Percentiles rank a stretch among this genome's conserved stretches.
Evolutionary conservation across 30 jellyfish, hydroid and myxozoan genomes (phyloP).

Genomic region (Aurelia sp.): DNA sequence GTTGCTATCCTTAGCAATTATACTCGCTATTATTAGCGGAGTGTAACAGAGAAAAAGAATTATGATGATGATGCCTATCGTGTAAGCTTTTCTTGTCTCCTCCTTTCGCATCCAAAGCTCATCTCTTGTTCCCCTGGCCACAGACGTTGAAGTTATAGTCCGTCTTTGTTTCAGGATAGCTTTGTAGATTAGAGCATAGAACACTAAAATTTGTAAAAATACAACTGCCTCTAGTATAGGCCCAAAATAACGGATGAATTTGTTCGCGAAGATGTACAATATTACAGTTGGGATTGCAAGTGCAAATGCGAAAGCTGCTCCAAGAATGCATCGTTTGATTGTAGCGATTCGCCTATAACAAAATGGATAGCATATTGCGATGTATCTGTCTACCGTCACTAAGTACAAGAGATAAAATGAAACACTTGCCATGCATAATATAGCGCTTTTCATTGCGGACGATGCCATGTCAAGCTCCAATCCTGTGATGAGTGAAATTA

Average conservation of each 20-base stretch:
- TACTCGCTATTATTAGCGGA: slow-evolving; percentile 4
- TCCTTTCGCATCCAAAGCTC: not conserved
- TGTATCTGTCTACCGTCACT: slow-evolving; percentile 33
- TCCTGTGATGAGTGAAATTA: no score
- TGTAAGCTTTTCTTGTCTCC: slow-evolving; percentile 5
- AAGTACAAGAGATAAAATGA: no score
- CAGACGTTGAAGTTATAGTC: not conserved
- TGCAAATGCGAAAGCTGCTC: not conserved
- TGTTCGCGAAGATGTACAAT: not conserved
- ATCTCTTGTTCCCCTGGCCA: not conserved
- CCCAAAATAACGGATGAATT: not conserved
- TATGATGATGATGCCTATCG: slow-evolving; percentile 1
- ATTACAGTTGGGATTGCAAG: slow-evolving; percentile 3
- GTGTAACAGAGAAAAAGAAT: slow-evolving; percentile 11
- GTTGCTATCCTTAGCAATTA: not conserved
- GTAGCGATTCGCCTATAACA: slow-evolving; percentile 28
- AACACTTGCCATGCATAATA: no score
- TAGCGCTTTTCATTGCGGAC: no score
- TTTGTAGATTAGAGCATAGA: not conserved
- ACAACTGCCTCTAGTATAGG: not conserved
- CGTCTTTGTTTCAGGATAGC: slow-evolving; percentile 1
- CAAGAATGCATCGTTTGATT: not conserved
- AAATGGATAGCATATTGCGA: slow-evolving; percentile 65
- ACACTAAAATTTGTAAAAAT: not conserved
- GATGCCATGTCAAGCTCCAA: no score